A percentile compares a stretch with the other conserved stretches of the same genome.
phyloP scores from a whole-genome alignment of 2,888 invertebrate species.

The Masnerella sp. region DNA sequence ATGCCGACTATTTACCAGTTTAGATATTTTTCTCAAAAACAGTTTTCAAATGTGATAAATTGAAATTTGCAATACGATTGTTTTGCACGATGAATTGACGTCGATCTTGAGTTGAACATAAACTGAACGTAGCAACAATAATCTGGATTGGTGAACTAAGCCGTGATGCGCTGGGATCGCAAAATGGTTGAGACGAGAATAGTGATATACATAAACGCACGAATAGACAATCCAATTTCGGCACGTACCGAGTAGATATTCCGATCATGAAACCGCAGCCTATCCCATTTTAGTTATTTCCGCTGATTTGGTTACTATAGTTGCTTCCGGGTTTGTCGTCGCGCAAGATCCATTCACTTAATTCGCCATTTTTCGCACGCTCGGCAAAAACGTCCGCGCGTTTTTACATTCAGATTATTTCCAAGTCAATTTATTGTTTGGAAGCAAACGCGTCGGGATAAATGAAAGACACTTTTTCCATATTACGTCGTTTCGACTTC shows the following conservation, averaged over 20 bases:
- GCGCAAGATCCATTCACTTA: constrained; percentile 10
- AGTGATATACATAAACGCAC: constrained; percentile 37
- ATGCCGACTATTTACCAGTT: too few relatives aligned
- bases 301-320: constrained; percentile 35
- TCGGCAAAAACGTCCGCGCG: background rate
- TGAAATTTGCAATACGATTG: too few relatives aligned
- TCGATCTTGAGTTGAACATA: too few relatives aligned
- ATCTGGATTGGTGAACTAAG: constrained; percentile 25
- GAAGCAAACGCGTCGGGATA: too few relatives aligned
- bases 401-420: background rate
- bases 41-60: too few relatives aligned
- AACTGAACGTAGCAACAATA: constrained; percentile 33
- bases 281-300: constrained; percentile 46
- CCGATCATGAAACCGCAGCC: constrained; percentile 39
- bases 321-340: background rate
- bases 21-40: too few relatives aligned
- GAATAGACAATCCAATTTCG: constrained; percentile 48
- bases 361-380: background rate
- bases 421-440: too few relatives aligned
- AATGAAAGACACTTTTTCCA: too few relatives aligned
- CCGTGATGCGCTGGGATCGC: constrained; percentile 16
- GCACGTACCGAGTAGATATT: constrained; percentile 29
- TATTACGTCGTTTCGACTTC: too few relatives aligned
- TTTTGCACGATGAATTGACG: too few relatives aligned
- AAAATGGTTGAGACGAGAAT: constrained; percentile 31